These are phyloP conservation scores for Papilio xuthus DNA, from an alignment of 1,140 invertebrate genomes.

Conservation along the genomic window DNA sequence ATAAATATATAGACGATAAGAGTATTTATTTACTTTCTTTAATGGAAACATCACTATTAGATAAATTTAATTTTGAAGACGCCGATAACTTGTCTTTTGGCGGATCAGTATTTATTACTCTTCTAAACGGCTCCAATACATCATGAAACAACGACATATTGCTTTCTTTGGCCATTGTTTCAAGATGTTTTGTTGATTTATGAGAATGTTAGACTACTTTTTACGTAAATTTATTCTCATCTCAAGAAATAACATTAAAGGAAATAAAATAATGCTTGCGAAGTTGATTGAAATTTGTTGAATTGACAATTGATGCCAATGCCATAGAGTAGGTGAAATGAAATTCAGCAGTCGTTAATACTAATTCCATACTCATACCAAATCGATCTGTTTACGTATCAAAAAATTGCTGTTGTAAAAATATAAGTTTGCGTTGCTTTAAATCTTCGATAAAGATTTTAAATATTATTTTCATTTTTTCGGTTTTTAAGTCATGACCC, in stretches of 20 bases:
- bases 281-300: neutral
- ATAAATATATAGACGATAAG: conserved; percentile 7
- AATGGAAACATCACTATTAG: conserved; percentile 73
- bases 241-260: neutral
- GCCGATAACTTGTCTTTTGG: conserved; percentile 74
- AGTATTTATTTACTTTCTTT: conserved; percentile 66
- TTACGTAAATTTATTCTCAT: neutral
- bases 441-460: neutral
- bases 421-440: neutral
- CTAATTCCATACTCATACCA: too few species aligned
- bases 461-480: too few species aligned
- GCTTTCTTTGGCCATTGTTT: conserved; percentile 74
- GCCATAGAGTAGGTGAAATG: neutral
- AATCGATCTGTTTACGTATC: too few species aligned
- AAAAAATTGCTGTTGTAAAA: too few species aligned
- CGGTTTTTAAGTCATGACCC: too few species aligned
- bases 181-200: neutral
- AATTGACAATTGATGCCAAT: neutral
- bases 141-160: conserved; percentile 78
- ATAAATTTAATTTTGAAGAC: conserved; percentile 73
- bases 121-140: conserved; percentile 76
- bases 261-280: neutral
- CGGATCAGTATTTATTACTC: conserved; percentile 74
- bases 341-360: neutral
- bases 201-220: neutral